Conservation (phyloP, 2,797 vertebrate genomes). For the Molossus alvarezi region DNA sequence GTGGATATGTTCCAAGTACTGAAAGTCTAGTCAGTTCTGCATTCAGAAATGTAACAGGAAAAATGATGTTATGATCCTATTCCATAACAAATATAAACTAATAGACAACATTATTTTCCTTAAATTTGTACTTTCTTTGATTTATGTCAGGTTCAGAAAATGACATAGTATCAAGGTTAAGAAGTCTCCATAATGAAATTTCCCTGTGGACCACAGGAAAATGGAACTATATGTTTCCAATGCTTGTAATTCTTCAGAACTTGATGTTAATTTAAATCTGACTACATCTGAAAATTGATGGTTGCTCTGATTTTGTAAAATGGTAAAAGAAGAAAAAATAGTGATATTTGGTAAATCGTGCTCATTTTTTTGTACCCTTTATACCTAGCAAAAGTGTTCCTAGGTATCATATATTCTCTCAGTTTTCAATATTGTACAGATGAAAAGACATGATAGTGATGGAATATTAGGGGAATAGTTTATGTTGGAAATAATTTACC, state of each 20-base stretch:
- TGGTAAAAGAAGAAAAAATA: slow-evolving; percentile 4
- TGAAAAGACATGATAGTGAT: slow-evolving; percentile 43
- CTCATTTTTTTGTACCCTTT: slow-evolving; percentile 67
- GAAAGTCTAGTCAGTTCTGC: background rate
- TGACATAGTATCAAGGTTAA: background rate
- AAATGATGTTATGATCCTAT: background rate
- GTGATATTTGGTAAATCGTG: slow-evolving; percentile 4
- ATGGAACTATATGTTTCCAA: slow-evolving; percentile 10
- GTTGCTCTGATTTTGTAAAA: slow-evolving; percentile 68
- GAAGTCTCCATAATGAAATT: slow-evolving; percentile 27
- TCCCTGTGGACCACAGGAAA: background rate
- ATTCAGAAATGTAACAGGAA: background rate
- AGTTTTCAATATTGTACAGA: background rate
- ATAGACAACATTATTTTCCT: slow-evolving; percentile 27
- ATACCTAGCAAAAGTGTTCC: slow-evolving; percentile 55
- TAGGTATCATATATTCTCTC: slow-evolving; percentile 24
- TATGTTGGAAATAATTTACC: slow-evolving; percentile 62
- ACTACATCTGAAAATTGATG: slow-evolving; percentile 66
- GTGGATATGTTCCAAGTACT: background rate
- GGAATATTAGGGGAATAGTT: slow-evolving; percentile 22
- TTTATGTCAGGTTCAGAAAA: slow-evolving; percentile 47
- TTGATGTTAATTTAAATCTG: slow-evolving; percentile 38
- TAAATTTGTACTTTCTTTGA: background rate
- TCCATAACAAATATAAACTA: slow-evolving; percentile 52
- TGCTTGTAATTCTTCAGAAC: slow-evolving; percentile 60